Evolutionary conservation across 2,797 vertebrate genomes (phyloP), one percentile per base, ranked within the genome.

Genomic region (Dendrocincla tyrannina): DNA sequence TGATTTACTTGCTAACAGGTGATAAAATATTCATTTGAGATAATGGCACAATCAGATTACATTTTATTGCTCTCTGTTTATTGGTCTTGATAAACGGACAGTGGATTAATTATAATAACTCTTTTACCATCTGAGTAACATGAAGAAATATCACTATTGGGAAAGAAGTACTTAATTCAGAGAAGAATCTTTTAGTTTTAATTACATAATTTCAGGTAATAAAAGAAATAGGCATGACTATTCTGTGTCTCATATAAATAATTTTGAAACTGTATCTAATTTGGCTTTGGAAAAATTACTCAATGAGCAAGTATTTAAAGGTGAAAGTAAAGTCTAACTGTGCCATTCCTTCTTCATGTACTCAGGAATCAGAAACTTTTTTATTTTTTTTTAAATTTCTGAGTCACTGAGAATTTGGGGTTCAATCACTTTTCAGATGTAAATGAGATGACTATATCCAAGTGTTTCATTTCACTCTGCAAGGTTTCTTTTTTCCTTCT

Each of bases 21-120:
- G 87, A 98, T 98, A 96, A 97, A 98, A 97, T 95, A 97, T 93
- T 97, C 91, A 95, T 97, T 97, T 97, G 92, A 95, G 92, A 83
- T 97, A 98, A 98, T 94, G 89, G 77, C 55, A 94, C 44, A 95
- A 97, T 97, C 87, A 91, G 93, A 97, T 97, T 96, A 97, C 81
- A 94, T 97, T 97, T 97, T 96, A 97, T 98, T 97, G 85, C 79
- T 95, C 67, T 63, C 37, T 89, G 94, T 97, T 96, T 97, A 97
- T 96, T 95, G 90, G 88, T 88, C 96, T 95, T 95, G 96, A 95
- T 97, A 95, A 91, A 80, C 64, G 86, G 95, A 74, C 52, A 89
- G 68, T 82, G 79, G 88, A 96, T 96, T 97, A 97, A 97, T 98
- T 97, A 94, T 70, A 74, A 41, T 37, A 93, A 93, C 64, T 88